Evolutionary conservation across 1,140 invertebrate species (phyloP), one percentile per base, ranked within the genome.

Genomic region (Heliconius himera): DNA sequence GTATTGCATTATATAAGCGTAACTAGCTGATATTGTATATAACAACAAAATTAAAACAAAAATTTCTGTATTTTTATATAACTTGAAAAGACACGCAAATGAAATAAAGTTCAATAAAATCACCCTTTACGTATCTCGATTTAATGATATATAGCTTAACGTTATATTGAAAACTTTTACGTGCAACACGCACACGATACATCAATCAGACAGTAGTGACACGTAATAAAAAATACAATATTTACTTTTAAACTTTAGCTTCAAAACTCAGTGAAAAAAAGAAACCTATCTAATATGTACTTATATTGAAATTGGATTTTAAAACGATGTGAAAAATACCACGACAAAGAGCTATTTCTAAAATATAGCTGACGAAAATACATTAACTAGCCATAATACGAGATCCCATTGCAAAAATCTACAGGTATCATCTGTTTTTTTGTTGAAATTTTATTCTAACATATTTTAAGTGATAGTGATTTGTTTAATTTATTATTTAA

Each of bases 151-250:
- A 60, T 51, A 20, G 60, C 60, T 29, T 29, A 29, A 66, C 13
- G 26, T 29, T 66, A 66, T 66, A 66, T 66, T 66, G 60, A 66
- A 66, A 66, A 66, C 26, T 66, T 66, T 29, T 9, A 66, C 60
- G 16, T 66, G 60, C 29, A 29, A 66, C 60, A 75, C 51, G 74
- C n/a, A 38, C 54, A 33, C 74, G 66, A 60, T 75, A 38, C 38
- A 75, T 75, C 74, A 75, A 75, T 46, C 36, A 54, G 54, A 38
- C 46, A 22, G 29, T 60, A 54, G 60, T 75, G 54, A 29, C 60
- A 66, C 22, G 11, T 66, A 66, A 66, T 66, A 66, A 26, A 66
- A 26, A 66, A 66, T 26, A 66, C 56, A 29, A 66, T 22, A 29
- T 56, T 22, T 11, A 3, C 60, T 66, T 66, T 66, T 16, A 29